Evolutionary conservation across 1,140 invertebrate genomes (phyloP).

Genomic region (Rhizoglyphus robini): DNA sequence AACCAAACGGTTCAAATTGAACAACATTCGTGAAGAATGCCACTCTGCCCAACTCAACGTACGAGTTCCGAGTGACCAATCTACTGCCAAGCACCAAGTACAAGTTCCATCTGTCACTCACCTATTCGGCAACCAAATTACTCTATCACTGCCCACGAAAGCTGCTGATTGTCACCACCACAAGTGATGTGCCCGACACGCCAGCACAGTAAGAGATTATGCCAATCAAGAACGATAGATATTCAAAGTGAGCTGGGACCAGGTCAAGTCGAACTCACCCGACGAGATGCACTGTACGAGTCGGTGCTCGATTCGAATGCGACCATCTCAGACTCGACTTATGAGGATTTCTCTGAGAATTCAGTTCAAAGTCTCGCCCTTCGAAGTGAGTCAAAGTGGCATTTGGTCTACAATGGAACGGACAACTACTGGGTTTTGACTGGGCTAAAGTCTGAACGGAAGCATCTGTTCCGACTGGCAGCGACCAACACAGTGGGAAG

Average conservation of each 20-base stretch:
- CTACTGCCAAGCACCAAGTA: slow-evolving; percentile 57
- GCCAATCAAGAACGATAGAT: slow-evolving; percentile 33
- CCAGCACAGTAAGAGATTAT: slow-evolving; percentile 46
- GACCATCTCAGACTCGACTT: not conserved
- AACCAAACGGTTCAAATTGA: not conserved
- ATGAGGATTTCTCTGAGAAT: not conserved
- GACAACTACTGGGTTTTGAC: slow-evolving; percentile 63
- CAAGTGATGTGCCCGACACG: slow-evolving; percentile 42
- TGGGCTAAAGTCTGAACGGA: slow-evolving; percentile 41
- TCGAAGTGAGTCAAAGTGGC: slow-evolving; percentile 38
- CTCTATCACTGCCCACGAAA: slow-evolving; percentile 54
- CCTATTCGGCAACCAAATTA: slow-evolving; percentile 43
- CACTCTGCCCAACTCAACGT: slow-evolving; percentile 23
- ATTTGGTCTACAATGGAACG: slow-evolving; percentile 63
- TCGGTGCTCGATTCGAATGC: not conserved
- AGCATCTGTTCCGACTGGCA: slow-evolving; percentile 57
- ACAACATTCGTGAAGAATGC: not conserved
- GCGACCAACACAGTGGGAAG: slow-evolving; percentile 63
- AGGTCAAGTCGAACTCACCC: slow-evolving; percentile 44
- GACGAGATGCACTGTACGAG: not conserved
- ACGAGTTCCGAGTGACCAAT: slow-evolving; percentile 29
- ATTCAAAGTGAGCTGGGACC: slow-evolving; percentile 56
- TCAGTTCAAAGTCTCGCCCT: slow-evolving; percentile 22
- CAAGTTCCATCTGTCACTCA: slow-evolving; percentile 52
- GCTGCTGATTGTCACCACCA: slow-evolving; percentile 55